Evolutionary conservation across 2,888 invertebrate genomes (phyloP), one percentile per base, ranked within the genome.

Genomic region (Callyntrura guangdongensis): DNA sequence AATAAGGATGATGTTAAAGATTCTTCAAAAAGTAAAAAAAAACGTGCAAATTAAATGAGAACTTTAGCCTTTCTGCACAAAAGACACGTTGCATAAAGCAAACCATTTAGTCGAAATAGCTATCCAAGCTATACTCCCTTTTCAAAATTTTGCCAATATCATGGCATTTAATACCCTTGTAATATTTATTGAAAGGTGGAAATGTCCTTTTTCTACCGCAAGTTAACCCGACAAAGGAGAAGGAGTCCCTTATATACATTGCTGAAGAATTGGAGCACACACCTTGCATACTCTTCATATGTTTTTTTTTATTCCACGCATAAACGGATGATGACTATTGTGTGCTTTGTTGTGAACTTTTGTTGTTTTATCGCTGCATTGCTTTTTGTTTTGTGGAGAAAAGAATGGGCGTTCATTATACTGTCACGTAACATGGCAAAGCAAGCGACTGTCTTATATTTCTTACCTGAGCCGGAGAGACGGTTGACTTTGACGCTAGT

Each of bases 401-500:
- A 2, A 69, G 69, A 69, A 64, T 25, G 12, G 22, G 49, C 47
- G 86, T 86, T 64, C 77, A 86, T 77, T 86, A 72, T 86, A 45
- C 45, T 86, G 69, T 77, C 86, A 77, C 47, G 72, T 85, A 56
- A 74, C 85, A 59, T 56, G 85, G 36, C 59, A 72, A 72, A 85
- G 72, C 72, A 72, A 85, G 72, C 72, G 72, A 86, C 86, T 64
- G 77, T 64, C 64, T 64, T 77, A n/a, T 59, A 45, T 45, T 77
- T 77, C 74, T 74, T 64, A 77, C 47, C 45, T 69, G 8, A 45
- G n/a, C 45, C 27, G 25, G 47, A 22, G 77, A 47, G 86, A 77
- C 86, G 61, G 86, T 47, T 86, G 77, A 77, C 77, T 86, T 86
- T 86, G 77, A 74, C 77, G 86, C 49, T 1, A 17, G 86, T 61